A percentile compares a stretch with the other conserved stretches of the same genome.
Evolutionary conservation across 2,888 invertebrate species (phyloP).

Genomic region (Caenorhabditis sp.): DNA sequence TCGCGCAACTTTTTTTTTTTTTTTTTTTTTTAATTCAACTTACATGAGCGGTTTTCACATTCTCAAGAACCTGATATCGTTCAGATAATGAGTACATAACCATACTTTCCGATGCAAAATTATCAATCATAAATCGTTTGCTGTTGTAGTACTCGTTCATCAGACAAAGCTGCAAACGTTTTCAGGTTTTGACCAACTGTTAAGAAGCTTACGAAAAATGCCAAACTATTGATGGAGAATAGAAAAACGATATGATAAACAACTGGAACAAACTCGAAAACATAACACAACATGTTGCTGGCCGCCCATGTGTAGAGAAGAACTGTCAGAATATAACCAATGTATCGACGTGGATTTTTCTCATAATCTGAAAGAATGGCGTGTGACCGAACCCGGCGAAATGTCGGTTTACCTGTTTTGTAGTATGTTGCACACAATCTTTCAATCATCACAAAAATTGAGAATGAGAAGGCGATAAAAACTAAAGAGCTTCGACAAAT

Average conservation of each 20-base stretch:
- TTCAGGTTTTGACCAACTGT: too few relatives aligned
- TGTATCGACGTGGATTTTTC: slow-evolving; percentile 35
- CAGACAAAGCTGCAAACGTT: slow-evolving; percentile 27
- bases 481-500: slow-evolving; percentile 34
- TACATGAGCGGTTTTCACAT: slow-evolving; percentile 44
- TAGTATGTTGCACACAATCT: slow-evolving; percentile 37
- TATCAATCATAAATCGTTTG: slow-evolving; percentile 29
- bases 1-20: too few relatives aligned
- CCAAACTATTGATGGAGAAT: slow-evolving; percentile 29
- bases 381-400: background rate
- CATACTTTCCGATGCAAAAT: slow-evolving; percentile 13
- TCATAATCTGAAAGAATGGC: slow-evolving; percentile 35
- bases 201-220: slow-evolving; percentile 41
- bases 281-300: background rate
- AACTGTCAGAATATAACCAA: slow-evolving; percentile 37
- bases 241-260: slow-evolving; percentile 31
- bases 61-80: slow-evolving; percentile 45
- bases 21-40: slow-evolving; percentile 4
- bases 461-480: slow-evolving; percentile 45
- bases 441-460: slow-evolving; percentile 45
- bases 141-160: slow-evolving; percentile 38
- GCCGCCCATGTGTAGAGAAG: slow-evolving; percentile 30
- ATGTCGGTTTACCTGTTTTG: slow-evolving; percentile 19
- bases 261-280: slow-evolving; percentile 31
- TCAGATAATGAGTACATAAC: slow-evolving; percentile 39